Conservation (phyloP, 2,113 vertebrate species). For the Grammomys surdaster region DNA sequence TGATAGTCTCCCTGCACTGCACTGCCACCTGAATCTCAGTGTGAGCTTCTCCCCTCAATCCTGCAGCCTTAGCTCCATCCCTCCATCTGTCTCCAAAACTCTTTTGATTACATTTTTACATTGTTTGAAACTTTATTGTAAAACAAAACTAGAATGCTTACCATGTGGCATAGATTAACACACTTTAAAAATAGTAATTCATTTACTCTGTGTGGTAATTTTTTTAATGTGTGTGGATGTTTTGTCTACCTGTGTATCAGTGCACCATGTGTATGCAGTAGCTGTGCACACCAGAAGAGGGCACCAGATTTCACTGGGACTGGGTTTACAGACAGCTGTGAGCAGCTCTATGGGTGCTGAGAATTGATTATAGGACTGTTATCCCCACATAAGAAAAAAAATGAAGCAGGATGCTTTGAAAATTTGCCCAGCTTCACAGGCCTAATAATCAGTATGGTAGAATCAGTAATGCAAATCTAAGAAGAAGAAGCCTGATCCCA, state of each 20-base stretch:
- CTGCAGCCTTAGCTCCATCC: not conserved
- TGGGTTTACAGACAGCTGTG: not conserved
- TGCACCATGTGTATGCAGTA: not conserved
- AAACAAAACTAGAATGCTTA: conserved; percentile 14
- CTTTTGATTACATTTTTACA: not conserved
- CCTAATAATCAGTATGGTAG: not conserved
- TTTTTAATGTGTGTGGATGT: not conserved
- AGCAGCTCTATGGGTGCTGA: not conserved
- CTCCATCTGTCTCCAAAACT: conserved; percentile 43
- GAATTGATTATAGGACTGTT: not conserved
- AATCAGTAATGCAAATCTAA: not conserved
- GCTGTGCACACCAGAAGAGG: not conserved
- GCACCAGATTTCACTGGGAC: not conserved
- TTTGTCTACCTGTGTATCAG: not conserved
- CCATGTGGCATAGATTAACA: not conserved
- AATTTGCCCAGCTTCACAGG: not conserved
- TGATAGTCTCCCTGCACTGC: not conserved
- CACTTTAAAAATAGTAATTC: conserved; percentile 29
- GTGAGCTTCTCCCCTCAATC: not conserved
- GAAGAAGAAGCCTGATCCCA: not conserved
- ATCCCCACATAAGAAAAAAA: not conserved
- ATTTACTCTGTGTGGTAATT: not conserved
- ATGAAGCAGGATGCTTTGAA: conserved; percentile 10
- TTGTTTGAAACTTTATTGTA: not conserved
- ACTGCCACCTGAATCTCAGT: not conserved